Evolutionary conservation across 2,797 vertebrate genomes (phyloP).

Genomic region (Thalassophryne amazonica): DNA sequence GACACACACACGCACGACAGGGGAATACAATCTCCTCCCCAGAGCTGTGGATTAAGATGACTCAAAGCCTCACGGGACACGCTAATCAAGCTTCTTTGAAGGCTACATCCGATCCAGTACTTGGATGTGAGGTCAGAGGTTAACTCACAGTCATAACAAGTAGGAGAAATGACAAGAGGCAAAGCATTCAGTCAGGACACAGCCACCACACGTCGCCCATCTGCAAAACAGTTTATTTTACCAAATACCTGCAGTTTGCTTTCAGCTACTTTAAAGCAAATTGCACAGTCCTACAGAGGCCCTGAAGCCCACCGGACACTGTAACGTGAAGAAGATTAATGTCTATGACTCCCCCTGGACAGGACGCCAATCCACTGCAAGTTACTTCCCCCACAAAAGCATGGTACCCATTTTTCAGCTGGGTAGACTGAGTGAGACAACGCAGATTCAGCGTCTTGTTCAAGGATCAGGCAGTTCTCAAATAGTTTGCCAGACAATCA

Average conservation of each 20-base stretch:
- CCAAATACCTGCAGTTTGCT: constrained; percentile 12
- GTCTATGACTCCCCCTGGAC: too few species aligned
- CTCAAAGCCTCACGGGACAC: constrained; percentile 57
- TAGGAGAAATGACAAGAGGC: constrained; percentile 49
- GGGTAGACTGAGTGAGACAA: too few species aligned
- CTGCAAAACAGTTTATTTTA: constrained; percentile 18
- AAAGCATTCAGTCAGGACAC: constrained; percentile 43
- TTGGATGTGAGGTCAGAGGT: constrained; percentile 62
- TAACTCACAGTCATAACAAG: constrained; percentile 57
- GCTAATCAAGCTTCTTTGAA: constrained; percentile 57
- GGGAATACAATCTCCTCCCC: constrained; percentile 43
- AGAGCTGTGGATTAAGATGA: constrained; percentile 61
- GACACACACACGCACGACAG: constrained; percentile 22
- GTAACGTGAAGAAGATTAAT: too few species aligned
- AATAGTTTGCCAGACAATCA: too few species aligned
- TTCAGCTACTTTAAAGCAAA: too few species aligned
- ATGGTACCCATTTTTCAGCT: too few species aligned
- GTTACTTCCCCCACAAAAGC: too few species aligned
- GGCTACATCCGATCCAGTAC: constrained; percentile 58
- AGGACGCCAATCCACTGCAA: too few species aligned
- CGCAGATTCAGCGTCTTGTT: too few species aligned
- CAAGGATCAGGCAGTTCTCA: too few species aligned
- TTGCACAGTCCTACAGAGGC: too few species aligned
- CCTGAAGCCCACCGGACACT: too few species aligned
- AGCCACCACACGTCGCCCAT: constrained; percentile 39